phyloP scores from a whole-genome alignment of 2,113 vertebrate species.

The Ochotona princeps region DNA sequence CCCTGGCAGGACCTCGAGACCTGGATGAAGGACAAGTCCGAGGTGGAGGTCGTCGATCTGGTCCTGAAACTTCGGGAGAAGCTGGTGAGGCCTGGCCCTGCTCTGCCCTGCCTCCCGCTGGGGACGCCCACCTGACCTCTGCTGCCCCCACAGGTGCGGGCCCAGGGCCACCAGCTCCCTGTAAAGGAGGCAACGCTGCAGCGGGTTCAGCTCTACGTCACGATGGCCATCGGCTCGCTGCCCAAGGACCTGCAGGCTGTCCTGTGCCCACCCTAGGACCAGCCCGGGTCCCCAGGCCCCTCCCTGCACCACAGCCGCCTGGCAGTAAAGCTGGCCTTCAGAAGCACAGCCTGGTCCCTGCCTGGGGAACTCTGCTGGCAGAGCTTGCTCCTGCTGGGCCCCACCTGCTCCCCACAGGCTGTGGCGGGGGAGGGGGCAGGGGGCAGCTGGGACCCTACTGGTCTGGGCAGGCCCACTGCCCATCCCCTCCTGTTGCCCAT shows the following conservation, averaged over 20 bases:
- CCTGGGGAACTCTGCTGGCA: background rate
- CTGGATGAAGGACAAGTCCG: constrained; percentile 96
- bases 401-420: background rate
- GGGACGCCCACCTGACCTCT: background rate
- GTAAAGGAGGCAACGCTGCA: constrained; percentile 89
- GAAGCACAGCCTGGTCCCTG: constrained; percentile 47
- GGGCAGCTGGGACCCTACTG: background rate
- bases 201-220: constrained; percentile 85
- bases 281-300: background rate
- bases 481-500: background rate
- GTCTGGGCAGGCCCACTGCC: background rate
- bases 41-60: constrained; percentile 96
- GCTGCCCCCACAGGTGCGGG: constrained; percentile 84
- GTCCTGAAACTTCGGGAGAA: constrained; percentile 96
- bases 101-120: no score
- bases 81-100: constrained; percentile 85
- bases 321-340: constrained; percentile 62
- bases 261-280: constrained; percentile 83
- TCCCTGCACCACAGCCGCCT: background rate
- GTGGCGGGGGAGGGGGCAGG: background rate
- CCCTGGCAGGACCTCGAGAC: constrained; percentile 89
- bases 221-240: constrained; percentile 87
- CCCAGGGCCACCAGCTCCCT: constrained; percentile 89
- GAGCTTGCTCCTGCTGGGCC: background rate
- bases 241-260: constrained; percentile 92